Base-by-base conservation (phyloP, 2,797 vertebrate species). In the Tragopan temminckii region DNA sequence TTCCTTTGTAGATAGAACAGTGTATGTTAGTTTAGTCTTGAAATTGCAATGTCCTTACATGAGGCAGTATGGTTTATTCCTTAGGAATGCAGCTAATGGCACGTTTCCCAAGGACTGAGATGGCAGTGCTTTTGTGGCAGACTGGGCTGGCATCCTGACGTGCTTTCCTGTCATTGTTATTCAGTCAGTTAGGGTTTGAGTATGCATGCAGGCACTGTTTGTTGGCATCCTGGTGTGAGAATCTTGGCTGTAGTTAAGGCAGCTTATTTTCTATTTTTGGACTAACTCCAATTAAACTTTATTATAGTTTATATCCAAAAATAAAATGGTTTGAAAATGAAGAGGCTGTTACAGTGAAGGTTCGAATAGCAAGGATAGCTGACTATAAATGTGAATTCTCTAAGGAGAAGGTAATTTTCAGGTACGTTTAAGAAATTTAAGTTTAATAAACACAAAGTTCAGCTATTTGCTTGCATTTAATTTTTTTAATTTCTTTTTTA, bases 261-360 rank as follows among this genome's bases (percentile, higher is more conserved):
- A 36, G 19, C 43, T 53, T 79, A 3, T 27, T 84, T 82, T 29
- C 13, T 82, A 4, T 53, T 95, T 53, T 81, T 84, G 38, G 43
- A 61, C 68, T 52, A 43, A 50, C 13, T 21, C 3, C 6, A 29
- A 3, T 50, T 77, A 23, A 84, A 43, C 21, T 33, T 75, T 69
- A 9, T 97, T 94, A 59, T 75, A 98, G 98, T 43, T 97, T 95
- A 53, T 95, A 97, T 80, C 98, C 98, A 36, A 93, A 96, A 57
- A 71, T 98, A 67, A 98, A 97, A 29, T 98, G 98, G 98, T 98
- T 97, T 97, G 97, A 98, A 36, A 98, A 96, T 64, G 80, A 97
- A 2, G 95, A 89, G 13, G 69, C 61, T 14, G 72, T 98, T 85
- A 94, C 97, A 15, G 4, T 98, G 87, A 98, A 89, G 72, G 83